Evolutionary conservation across 2,888 invertebrate species (phyloP).

Genomic region (Drosophila flavopinicola): DNA sequence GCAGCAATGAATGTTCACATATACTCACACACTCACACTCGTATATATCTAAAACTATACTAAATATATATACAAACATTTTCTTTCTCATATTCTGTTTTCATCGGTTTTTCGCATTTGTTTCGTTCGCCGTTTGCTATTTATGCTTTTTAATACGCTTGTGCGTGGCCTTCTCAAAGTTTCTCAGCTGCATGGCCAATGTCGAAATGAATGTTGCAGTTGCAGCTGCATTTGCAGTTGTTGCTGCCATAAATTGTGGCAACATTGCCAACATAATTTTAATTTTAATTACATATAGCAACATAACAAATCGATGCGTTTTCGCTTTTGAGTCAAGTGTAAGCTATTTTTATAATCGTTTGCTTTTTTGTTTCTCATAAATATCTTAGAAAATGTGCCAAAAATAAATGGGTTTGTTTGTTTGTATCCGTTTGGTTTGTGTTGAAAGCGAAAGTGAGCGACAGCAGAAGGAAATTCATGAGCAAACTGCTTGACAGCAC

Average conservation of each 20-base stretch:
- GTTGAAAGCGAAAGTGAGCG: slow-evolving; percentile 65
- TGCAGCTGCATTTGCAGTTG: slow-evolving; percentile 58
- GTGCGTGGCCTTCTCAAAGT: slow-evolving; percentile 29
- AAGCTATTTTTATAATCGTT: slow-evolving; percentile 45
- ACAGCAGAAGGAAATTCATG: slow-evolving; percentile 7
- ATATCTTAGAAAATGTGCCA: slow-evolving; percentile 52
- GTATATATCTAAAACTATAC: no score
- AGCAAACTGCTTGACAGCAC: slow-evolving; percentile 11
- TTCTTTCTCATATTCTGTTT: slow-evolving; percentile 13
- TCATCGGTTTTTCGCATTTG: slow-evolving; percentile 37
- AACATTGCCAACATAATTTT: slow-evolving; percentile 23
- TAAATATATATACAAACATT: not conserved
- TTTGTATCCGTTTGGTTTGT: slow-evolving; percentile 28
- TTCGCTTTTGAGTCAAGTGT: slow-evolving; percentile 1
- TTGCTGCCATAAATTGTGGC: slow-evolving; percentile 49
- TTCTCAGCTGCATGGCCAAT: slow-evolving; percentile 56
- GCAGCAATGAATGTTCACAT: slow-evolving; percentile 11
- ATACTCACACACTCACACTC: slow-evolving; percentile 9
- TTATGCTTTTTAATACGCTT: slow-evolving; percentile 46
- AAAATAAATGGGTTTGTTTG: slow-evolving; percentile 62
- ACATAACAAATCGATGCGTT: slow-evolving; percentile 14
- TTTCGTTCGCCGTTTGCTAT: slow-evolving; percentile 32
- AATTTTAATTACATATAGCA: slow-evolving; percentile 21
- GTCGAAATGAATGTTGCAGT: slow-evolving; percentile 40
- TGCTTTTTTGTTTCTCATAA: slow-evolving; percentile 31